Conservation (phyloP, 1,140 invertebrate species). For the Drosophila truncata region DNA sequence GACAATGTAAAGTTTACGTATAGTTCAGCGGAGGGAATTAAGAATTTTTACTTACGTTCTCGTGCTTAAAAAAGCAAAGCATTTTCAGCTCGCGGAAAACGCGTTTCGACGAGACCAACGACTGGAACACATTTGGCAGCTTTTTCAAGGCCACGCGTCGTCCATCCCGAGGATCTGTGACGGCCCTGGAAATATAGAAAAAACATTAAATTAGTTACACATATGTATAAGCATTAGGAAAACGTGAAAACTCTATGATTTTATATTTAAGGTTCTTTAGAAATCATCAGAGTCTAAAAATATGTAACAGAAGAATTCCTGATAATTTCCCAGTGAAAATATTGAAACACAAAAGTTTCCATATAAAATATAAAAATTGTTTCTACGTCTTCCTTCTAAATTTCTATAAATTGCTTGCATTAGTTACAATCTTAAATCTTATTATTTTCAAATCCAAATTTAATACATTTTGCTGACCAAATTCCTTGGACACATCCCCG, state of each 20-base stretch:
- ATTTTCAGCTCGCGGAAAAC: slow-evolving; percentile 99
- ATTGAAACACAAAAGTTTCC: not conserved
- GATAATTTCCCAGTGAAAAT: not conserved
- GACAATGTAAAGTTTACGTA: slow-evolving; percentile 37
- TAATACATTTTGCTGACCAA: not conserved
- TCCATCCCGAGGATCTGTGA: slow-evolving; percentile 99
- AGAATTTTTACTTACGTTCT: slow-evolving; percentile 92
- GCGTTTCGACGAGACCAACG: slow-evolving; percentile 98
- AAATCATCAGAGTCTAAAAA: not conserved
- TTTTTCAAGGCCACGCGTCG: slow-evolving; percentile 99
- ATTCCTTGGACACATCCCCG: not conserved
- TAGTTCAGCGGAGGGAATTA: not conserved
- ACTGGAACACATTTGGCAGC: slow-evolving; percentile 99
- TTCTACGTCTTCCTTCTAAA: not conserved
- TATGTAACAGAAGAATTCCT: not conserved
- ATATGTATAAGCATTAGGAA: too few relatives aligned
- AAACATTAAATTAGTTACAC: slow-evolving; percentile 20
- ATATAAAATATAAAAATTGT: not conserved
- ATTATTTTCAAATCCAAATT: too few relatives aligned
- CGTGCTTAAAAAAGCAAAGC: slow-evolving; percentile 99
- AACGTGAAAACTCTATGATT: too few relatives aligned
- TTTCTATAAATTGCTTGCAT: not conserved
- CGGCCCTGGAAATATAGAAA: slow-evolving; percentile 92
- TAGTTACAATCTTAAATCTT: not conserved
- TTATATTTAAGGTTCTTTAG: too few relatives aligned